Base-by-base conservation (phyloP, 2,797 vertebrate species). In the Acridotheres tristis region DNA sequence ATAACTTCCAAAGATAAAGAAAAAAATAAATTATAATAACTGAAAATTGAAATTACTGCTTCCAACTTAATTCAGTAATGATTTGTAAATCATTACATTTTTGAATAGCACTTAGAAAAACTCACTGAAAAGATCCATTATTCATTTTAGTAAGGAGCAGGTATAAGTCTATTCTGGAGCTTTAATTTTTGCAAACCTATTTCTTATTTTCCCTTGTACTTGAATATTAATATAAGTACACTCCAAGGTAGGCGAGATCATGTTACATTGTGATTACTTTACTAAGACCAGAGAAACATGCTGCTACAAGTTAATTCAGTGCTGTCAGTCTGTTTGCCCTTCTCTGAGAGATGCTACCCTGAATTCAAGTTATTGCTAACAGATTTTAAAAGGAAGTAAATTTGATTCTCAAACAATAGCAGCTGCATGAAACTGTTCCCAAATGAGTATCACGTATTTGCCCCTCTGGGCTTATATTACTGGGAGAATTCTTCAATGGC, bases 31-130 rank as follows among this genome's bases (percentile, higher is more conserved):
- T 16, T 51, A 5, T 61, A 78, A 85, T 38, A 67, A 34, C 42
- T 68, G 22, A 83, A 93, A 96, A 86, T 47, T 75, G 67, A 79
- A 81, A 91, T 53, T 57, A 43, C n/a, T 83, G 29, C 32, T 79
- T 68, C 47, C 14, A 68, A 72, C 82, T 68, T 87, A 90, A 80
- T 18, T 54, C 42, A 93, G 77, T 27, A 59, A 62, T 47, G 78
- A 91, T 80, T 59, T 83, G 34, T 61, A 91, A 90, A 80, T 71
- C 17, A 69, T 85, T 83, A 26, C 42, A 77, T 29, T 93, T 87
- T 77, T 91, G 30, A 81, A 92, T 82, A 89, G 66, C 32, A 71
- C 62, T 85, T 74, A 47, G 30, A 73, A 86, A 88, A 94, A 92
- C 2, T 76, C 88, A 74, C 26, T 50, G 32, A 84, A 88, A 84